Base-by-base conservation (phyloP, 2,888 invertebrate species). In the Leucozona laternaria region DNA sequence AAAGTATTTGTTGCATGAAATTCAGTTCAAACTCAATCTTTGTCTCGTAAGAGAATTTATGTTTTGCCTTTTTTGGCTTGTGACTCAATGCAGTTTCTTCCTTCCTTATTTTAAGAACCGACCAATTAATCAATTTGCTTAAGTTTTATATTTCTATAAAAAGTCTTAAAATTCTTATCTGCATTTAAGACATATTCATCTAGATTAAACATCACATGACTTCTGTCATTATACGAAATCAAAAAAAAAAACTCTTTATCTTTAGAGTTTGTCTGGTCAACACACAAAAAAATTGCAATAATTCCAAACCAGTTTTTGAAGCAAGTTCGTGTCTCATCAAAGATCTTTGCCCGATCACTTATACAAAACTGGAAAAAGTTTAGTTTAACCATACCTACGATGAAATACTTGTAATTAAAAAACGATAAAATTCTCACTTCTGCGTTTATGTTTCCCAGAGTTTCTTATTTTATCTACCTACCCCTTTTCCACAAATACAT, bases 351-450 rank as follows among this genome's bases (percentile, higher is more conserved):
- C 55, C 8, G 25, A n/a, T 53, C 2, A 22, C 10, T 53, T 13
- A 50, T 20, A 20, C 20, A 13, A 50, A 50, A 50, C 13, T 50
- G 13, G 48, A 66, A 20, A 31, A 7, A 15, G 22, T 15, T 34
- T 17, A 0, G 17, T 17, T 10, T 25, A 3, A 11, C 11, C 7
- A 40, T n/a, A 4, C 17, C 17, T 11, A 37, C 13, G 3, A 25
- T 25, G 20, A 40, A 22, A 50, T 50, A 34, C 20, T 53, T 20
- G 80, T 64, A 85, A 85, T 85, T 85, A 85, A 85, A 80, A 80
- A 80, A 31, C 48, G 17, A 85, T 80, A 81, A 77, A 79, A 45
- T 25, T 53, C 48, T 22, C 75, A 68, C 77, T 72, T 68, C 68
- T 62, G 25, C 8, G n/a, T 45, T 40, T 55, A 68, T 68, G 22